Evolutionary conservation across 2,113 vertebrate species (phyloP).

Genomic region (Phrynocephalus versicolor): DNA sequence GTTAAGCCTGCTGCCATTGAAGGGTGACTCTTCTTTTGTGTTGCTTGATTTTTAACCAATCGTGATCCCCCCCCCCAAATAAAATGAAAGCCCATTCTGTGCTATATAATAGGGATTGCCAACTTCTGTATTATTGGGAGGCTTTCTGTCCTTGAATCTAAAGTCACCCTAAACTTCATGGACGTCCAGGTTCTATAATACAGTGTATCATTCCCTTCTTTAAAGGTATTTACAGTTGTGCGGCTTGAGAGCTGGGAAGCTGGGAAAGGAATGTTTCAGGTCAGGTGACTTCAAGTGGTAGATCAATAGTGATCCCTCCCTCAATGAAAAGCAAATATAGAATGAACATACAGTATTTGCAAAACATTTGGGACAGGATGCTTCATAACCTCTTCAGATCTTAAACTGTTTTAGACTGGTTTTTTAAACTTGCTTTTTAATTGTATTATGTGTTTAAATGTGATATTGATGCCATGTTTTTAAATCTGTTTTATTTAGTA

Average conservation of each 20-base stretch:
- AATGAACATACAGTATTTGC: not conserved
- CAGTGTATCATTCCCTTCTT: not conserved
- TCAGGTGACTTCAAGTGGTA: no score
- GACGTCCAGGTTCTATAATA: not conserved
- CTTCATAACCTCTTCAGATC: not conserved
- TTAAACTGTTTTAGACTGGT: no score
- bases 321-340: not conserved
- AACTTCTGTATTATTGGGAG: not conserved
- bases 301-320: not conserved
- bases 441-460: no score
- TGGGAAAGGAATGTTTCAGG: not conserved
- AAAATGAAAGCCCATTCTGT: not conserved
- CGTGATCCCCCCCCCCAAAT: not conserved
- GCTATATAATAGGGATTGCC: not conserved
- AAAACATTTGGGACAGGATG: not conserved
- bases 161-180: no score
- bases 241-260: not conserved
- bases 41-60: not conserved
- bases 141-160: not conserved
- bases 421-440: no score
- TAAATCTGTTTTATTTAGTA: no score
- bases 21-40: not conserved
- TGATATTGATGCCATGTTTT: no score
- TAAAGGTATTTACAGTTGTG: not conserved
- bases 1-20: not conserved